These are phyloP conservation scores for Zaprionus nigranus DNA, from an alignment of 1,140 invertebrate genomes.

Conservation along the genomic window DNA sequence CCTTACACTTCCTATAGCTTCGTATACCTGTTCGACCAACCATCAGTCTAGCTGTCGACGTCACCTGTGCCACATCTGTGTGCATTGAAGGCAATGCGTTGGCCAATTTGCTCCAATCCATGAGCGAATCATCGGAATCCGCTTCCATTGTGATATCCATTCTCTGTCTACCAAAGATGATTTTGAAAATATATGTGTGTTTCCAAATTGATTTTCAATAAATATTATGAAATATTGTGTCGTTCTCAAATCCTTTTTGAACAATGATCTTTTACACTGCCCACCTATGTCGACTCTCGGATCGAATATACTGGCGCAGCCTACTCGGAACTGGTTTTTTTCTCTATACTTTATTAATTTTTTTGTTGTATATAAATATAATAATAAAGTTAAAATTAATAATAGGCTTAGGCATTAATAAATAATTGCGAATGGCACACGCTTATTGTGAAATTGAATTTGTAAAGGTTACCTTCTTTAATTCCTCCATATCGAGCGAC, in stretches of 20 bases:
- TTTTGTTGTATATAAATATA: constrained; percentile 11
- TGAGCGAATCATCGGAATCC: background rate
- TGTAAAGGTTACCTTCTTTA: background rate
- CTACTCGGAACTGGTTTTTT: background rate
- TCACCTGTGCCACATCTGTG: background rate
- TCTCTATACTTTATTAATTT: background rate
- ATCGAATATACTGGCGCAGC: background rate
- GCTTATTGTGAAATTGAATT: background rate
- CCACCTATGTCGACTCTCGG: background rate
- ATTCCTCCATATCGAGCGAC: background rate
- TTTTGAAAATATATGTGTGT: background rate
- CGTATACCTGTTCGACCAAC: background rate
- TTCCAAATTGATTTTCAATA: background rate
- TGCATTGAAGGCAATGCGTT: background rate
- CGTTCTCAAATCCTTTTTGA: background rate
- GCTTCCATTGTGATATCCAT: background rate
- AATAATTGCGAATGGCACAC: constrained; percentile 6
- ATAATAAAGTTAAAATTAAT: background rate
- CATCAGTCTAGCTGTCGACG: background rate
- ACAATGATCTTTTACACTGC: background rate
- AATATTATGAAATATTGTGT: background rate
- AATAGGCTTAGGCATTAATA: constrained; percentile 2
- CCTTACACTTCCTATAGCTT: background rate
- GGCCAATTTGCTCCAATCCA: background rate
- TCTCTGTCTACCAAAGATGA: background rate